A percentile compares a stretch with the other conserved stretches of the same genome.
These are phyloP conservation scores for Hypsibius dujardini DNA, from an alignment of 1,140 invertebrate species.

Conservation along the genomic window DNA sequence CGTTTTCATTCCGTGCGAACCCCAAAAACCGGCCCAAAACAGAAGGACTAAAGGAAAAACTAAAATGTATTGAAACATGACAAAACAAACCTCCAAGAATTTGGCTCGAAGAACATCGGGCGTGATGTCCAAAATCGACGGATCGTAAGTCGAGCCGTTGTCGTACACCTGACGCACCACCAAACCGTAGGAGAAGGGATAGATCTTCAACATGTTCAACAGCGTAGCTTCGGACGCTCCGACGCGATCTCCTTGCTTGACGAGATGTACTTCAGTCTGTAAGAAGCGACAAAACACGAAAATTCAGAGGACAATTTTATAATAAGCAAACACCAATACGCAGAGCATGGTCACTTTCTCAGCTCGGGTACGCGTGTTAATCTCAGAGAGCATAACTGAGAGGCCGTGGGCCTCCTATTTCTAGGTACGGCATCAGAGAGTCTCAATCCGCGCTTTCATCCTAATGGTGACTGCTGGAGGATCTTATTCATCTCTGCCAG, in stretches of 20 bases:
- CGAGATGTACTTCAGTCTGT: conserved; percentile 37
- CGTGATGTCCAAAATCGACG: conserved; percentile 38
- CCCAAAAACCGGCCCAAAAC: neutral
- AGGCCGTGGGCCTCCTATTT: neutral
- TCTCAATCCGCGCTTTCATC: neutral
- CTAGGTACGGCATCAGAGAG: neutral
- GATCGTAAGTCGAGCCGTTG: conserved; percentile 36
- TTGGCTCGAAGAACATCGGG: conserved; percentile 33
- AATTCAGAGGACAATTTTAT: too few species aligned
- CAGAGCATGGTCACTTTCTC: too few species aligned
- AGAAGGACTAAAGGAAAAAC: conserved; percentile 17
- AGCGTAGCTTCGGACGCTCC: conserved; percentile 39
- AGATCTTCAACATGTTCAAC: conserved; percentile 42
- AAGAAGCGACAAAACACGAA: conserved; percentile 16
- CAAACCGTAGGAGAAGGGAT: conserved; percentile 41
- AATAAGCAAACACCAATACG: too few species aligned
- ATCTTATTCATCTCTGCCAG: too few species aligned
- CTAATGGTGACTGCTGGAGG: too few species aligned
- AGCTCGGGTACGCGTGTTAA: too few species aligned
- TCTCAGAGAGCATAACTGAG: neutral
- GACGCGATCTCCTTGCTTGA: conserved; percentile 38
- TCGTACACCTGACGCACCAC: conserved; percentile 38
- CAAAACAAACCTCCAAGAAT: conserved; percentile 35
- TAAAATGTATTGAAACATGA: too few species aligned
- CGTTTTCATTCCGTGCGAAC: conserved; percentile 30